Evolutionary conservation across 2,797 vertebrate species (phyloP), one percentile per base, ranked within the genome.

Genomic region (Manis javanica): DNA sequence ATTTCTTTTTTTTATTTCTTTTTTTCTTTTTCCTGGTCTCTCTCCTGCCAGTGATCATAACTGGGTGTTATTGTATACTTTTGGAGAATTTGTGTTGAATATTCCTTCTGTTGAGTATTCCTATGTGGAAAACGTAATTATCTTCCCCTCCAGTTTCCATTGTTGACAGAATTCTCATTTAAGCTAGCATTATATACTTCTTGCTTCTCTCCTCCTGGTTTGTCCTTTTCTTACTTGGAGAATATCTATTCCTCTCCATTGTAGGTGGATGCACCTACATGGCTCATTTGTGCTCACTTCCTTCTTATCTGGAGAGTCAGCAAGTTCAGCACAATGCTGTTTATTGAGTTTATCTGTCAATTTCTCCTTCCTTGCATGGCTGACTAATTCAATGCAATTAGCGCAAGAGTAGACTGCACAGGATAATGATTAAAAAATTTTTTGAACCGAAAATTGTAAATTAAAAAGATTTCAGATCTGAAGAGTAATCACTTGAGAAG

Each of bases 341-440:
- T 88, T 96, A 97, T 96, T 96, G 92, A 94, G 66, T 83, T 88
- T 78, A 91, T 79, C 94, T 81, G 95, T 84, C 95, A 91, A 29
- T 95, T 94, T 82, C 64, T 90, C 66, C 82, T 83, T 88, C 74
- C 72, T 92, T 91, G 82, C 90, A 55, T 90, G 92, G 75, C 37
- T 94, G 91, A 87, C 72, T 89, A 69, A 86, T 86, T 96, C 74
- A 78, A 1, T 90, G 74, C 89, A 75, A 87, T 89, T 53, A 87
- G 83, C 87, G 94, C 91, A 87, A 46, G 61, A 55, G 12, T 15
- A n/a, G 59, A 96, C n/a, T 61, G 61, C 31, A 72, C 26, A 68
- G 69, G 64, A 91, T 89, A 94, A 79, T 46, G 55, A 61, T 53
- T 83, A 49, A 91, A 74, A 46, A 21, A 42, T 66, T 90, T 69